Evolutionary conservation across 2,888 invertebrate species (phyloP), one percentile per base, ranked within the genome.

Genomic region (Ennomos quercinarius): DNA sequence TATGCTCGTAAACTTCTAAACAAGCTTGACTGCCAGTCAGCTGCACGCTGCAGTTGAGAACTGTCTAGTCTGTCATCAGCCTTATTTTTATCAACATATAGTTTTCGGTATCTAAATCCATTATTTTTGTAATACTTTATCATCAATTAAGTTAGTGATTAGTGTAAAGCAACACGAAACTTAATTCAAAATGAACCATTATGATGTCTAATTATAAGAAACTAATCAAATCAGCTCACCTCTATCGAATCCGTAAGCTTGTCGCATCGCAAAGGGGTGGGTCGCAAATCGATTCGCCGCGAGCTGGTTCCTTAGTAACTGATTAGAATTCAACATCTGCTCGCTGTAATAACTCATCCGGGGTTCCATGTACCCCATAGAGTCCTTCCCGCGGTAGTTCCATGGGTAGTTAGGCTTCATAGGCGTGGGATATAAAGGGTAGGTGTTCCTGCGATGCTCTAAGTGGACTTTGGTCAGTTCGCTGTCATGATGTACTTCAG

Each of bases 201-300:
- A 27, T 2, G 6, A 27, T 27, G 27, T 27, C 27, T 27, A 6
- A 27, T 27, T 6, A 6, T 27, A 27, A 27, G 27, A 27, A 27
- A 27, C 27, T 27, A 4, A 27, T 27, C 27, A 27, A 27, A 27
- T 27, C 27, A 27, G 12, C 83, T 78, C 64, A 91, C 91, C 89
- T 87, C 88, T 84, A 57, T 90, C 88, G 63, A 83, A 85, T 69
- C 85, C 87, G 57, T 86, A 91, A 9, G 85, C 72, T 58, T 87
- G 89, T 63, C 87, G 77, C 67, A 89, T 71, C 45, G 84, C 72
- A 40, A 81, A 84, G 0, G 88, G 81, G 55, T 83, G 84, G 0
- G 85, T 51, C 12, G 80, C 69, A 56, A 78, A 86, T 78, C 87
- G 84, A 53, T 83, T 89, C 0, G 82, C 81, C 5, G 83, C 84